Conservation (phyloP, 2,888 invertebrate species). For the Stenoptilia bipunctidactyla region DNA sequence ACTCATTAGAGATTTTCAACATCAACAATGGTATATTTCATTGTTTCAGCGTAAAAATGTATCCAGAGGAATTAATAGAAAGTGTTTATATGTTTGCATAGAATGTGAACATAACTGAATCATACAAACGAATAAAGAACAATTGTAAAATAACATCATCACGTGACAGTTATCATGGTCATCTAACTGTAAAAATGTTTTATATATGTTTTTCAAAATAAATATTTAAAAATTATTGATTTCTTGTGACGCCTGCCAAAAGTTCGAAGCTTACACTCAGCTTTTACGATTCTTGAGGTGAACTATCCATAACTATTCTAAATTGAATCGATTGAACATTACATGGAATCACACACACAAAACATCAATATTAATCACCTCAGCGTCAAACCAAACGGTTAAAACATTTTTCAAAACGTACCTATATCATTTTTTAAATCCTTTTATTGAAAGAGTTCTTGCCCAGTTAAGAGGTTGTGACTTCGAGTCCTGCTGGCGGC, state of each 20-base stretch:
- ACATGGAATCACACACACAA: constrained; percentile 39
- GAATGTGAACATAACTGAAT: no score
- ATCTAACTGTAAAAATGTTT: constrained; percentile 24
- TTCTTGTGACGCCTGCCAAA: constrained; percentile 42
- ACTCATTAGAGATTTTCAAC: constrained; percentile 24
- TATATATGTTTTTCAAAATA: constrained; percentile 55
- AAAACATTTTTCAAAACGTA: no score
- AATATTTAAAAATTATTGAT: constrained; percentile 29
- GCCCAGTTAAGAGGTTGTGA: no score
- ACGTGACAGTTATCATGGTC: neutral
- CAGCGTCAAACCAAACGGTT: no score
- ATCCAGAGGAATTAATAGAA: constrained; percentile 24
- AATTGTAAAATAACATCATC: constrained; percentile 1
- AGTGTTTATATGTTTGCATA: neutral
- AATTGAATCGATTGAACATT: constrained; percentile 45
- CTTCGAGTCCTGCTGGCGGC: no score
- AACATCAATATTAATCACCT: constrained; percentile 1
- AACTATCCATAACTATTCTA: constrained; percentile 16
- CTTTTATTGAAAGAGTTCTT: constrained; percentile 6
- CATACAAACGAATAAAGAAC: no score
- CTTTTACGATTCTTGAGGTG: constrained; percentile 6
- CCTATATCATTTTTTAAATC: constrained; percentile 12
- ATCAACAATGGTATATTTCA: constrained; percentile 20
- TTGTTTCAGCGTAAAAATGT: constrained; percentile 62
- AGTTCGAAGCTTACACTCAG: constrained; percentile 33